Evolutionary conservation across 1,140 invertebrate species (phyloP).

Genomic region (Xylocopa sonorina): DNA sequence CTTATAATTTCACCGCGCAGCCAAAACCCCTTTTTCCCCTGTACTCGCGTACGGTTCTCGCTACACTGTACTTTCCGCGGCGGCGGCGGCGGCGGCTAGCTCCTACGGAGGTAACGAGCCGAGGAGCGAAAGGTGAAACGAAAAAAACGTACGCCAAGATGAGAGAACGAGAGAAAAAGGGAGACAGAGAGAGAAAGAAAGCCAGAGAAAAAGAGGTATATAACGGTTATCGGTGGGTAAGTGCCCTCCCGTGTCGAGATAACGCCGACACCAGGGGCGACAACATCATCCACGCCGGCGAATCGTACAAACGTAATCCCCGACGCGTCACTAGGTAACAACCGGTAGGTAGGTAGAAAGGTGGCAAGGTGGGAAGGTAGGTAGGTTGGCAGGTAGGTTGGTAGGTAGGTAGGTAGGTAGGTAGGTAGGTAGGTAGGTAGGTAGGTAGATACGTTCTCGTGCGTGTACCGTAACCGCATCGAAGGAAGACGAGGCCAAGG

Average conservation of each 20-base stretch:
- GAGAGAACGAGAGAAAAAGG: background rate
- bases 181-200: slow-evolving; percentile 23
- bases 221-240: slow-evolving; percentile 78
- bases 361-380: slow-evolving; percentile 10
- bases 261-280: slow-evolving; percentile 79
- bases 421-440: slow-evolving; percentile 44
- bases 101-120: no score
- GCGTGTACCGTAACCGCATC: no score
- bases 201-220: slow-evolving; percentile 54
- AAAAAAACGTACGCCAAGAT: no score
- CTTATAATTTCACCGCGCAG: no score
- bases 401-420: background rate
- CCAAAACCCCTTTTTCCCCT: no score
- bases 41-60: no score
- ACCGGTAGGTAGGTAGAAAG: slow-evolving; percentile 66
- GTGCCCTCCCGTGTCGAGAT: slow-evolving; percentile 80
- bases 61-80: no score
- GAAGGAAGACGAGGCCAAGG: no score
- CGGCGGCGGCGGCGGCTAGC: no score
- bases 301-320: slow-evolving; percentile 78
- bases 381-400: background rate
- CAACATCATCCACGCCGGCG: slow-evolving; percentile 79
- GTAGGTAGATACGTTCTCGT: slow-evolving; percentile 54
- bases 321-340: slow-evolving; percentile 74
- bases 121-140: background rate